These are phyloP conservation scores for Tragelaphus buxtoni DNA, from an alignment of 2,113 vertebrate species.

Conservation along the genomic window DNA sequence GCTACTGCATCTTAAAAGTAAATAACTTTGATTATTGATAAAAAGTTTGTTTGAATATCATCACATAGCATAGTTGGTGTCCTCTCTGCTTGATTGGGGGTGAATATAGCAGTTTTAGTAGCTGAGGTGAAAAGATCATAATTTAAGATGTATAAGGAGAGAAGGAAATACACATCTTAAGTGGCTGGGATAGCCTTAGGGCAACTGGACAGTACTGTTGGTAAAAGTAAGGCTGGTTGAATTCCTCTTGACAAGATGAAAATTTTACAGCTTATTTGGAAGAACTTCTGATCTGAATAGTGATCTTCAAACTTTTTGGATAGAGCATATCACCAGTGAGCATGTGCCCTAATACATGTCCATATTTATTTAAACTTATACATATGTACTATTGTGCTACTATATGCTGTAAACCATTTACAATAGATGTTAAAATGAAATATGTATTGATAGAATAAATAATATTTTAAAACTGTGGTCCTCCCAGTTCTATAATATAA, in stretches of 20 bases:
- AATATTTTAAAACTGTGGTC: not conserved
- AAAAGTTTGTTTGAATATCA: not conserved
- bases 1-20: slow-evolving; percentile 24
- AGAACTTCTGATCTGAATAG: not conserved
- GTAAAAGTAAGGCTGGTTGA: not conserved
- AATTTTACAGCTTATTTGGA: slow-evolving; percentile 8
- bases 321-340: not conserved
- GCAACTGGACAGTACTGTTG: not conserved
- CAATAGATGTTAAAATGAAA: slow-evolving; percentile 14
- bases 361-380: slow-evolving; percentile 21
- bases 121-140: not conserved
- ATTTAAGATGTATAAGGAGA: slow-evolving; percentile 13
- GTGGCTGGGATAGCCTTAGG: not conserved
- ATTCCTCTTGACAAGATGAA: not conserved
- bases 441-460: not conserved
- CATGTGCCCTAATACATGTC: not conserved
- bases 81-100: not conserved
- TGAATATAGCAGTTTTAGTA: not conserved
- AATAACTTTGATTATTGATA: slow-evolving; percentile 28
- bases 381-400: not conserved
- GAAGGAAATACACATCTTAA: slow-evolving; percentile 5
- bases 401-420: not conserved
- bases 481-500: not conserved
- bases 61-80: not conserved
- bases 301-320: not conserved